phyloP scores from a whole-genome alignment of 2,888 invertebrate genomes.

The Platynereis dumerilii region DNA sequence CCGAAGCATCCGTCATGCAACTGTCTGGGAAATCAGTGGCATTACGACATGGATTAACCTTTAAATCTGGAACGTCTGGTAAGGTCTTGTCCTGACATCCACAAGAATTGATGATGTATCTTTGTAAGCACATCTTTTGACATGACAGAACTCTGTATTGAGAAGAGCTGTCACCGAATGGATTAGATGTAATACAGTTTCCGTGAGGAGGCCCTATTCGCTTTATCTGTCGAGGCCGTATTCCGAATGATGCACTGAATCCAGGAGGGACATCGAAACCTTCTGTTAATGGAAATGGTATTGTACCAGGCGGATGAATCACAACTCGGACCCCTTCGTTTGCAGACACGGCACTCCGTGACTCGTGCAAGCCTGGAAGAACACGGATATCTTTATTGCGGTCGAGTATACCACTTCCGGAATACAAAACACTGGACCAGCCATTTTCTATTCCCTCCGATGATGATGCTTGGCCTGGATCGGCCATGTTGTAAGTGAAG shows the following conservation, averaged over 20 bases:
- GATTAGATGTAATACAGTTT: constrained; percentile 33
- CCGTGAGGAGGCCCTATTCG: constrained; percentile 38
- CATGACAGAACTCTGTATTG: constrained; percentile 35
- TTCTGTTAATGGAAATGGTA: constrained; percentile 37
- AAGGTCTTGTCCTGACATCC: constrained; percentile 30
- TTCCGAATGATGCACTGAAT: constrained; percentile 38
- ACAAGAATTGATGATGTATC: constrained; percentile 29
- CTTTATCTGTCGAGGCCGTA: constrained; percentile 33
- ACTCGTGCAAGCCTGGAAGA: constrained; percentile 37
- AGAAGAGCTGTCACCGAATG: constrained; percentile 24
- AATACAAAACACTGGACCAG: constrained; percentile 35
- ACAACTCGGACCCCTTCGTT: constrained; percentile 39
- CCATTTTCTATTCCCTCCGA: constrained; percentile 39
- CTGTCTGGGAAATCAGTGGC: constrained; percentile 30
- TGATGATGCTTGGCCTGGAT: constrained; percentile 21
- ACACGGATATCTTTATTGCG: constrained; percentile 35
- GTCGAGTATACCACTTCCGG: constrained; percentile 38
- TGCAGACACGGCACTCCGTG: constrained; percentile 33
- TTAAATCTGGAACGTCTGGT: constrained; percentile 21
- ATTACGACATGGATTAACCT: constrained; percentile 26
- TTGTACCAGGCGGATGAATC: constrained; percentile 35
- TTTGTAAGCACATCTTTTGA: constrained; percentile 39
- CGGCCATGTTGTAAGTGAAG: constrained; percentile 35
- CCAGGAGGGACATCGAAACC: constrained; percentile 40
- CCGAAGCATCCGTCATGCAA: constrained; percentile 31